Evolutionary conservation across 2,113 vertebrate species (phyloP).

Genomic region (Dasypus novemcinctus): DNA sequence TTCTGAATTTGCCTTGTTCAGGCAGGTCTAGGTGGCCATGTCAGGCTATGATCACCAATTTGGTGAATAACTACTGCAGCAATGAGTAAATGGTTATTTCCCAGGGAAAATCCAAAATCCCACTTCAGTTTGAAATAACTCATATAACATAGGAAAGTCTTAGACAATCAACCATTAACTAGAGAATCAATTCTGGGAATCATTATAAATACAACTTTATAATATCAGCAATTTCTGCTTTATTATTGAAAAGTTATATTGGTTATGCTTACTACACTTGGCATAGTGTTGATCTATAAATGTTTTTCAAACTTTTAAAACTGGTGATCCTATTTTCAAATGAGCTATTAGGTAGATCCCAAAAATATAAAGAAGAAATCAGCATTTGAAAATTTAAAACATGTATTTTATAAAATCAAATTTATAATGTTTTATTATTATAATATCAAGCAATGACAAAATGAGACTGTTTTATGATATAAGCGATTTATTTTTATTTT

Average conservation of each 20-base stretch:
- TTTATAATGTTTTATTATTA: neutral
- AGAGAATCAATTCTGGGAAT: neutral
- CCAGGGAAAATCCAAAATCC: constrained; percentile 34
- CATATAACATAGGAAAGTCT: neutral
- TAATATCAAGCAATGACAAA: neutral
- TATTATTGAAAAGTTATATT: neutral
- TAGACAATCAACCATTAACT: neutral
- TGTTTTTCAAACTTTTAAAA: neutral
- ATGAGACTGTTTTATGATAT: neutral
- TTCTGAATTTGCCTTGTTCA: neutral
- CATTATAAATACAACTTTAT: neutral
- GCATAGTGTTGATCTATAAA: neutral
- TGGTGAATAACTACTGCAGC: neutral
- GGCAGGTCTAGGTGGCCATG: neutral
- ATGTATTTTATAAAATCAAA: neutral
- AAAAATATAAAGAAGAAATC: neutral
- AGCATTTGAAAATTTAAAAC: neutral
- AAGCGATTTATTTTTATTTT: too few species aligned
- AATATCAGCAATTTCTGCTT: neutral
- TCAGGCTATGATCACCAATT: neutral
- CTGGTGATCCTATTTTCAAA: neutral
- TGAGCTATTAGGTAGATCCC: neutral
- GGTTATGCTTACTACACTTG: neutral
- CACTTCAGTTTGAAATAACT: neutral
- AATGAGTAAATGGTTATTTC: neutral